A percentile compares a stretch with the other conserved stretches of the same genome.
Conservation (phyloP, 2,888 invertebrate genomes). For the Xylota sylvarum region DNA sequence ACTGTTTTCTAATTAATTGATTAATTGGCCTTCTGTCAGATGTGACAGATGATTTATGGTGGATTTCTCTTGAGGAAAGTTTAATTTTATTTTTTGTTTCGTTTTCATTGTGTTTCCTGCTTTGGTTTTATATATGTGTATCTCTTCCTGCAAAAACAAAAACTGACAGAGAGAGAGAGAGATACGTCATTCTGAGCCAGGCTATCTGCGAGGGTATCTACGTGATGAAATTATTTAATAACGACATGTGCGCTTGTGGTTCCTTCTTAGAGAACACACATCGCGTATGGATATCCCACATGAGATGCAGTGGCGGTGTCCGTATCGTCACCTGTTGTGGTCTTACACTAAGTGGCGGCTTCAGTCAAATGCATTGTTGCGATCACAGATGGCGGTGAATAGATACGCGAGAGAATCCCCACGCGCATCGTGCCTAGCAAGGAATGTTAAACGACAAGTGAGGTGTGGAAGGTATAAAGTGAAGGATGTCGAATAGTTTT, state of each 20-base stretch:
- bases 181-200: slow-evolving; percentile 48
- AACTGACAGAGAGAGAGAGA: background rate
- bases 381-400: slow-evolving; percentile 41
- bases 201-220: slow-evolving; percentile 43
- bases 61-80: slow-evolving; percentile 43
- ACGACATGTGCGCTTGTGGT: slow-evolving; percentile 42
- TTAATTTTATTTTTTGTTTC: background rate
- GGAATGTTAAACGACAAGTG: slow-evolving; percentile 20
- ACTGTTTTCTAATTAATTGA: slow-evolving; percentile 71
- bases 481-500: background rate
- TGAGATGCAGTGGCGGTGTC: slow-evolving; percentile 12
- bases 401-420: slow-evolving; percentile 45
- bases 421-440: slow-evolving; percentile 8
- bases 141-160: slow-evolving; percentile 4
- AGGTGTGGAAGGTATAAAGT: slow-evolving; percentile 14
- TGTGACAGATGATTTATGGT: slow-evolving; percentile 65
- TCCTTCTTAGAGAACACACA: slow-evolving; percentile 55
- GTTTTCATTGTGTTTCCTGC: slow-evolving; percentile 47
- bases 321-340: slow-evolving; percentile 55
- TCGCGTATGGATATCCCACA: slow-evolving; percentile 47
- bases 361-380: slow-evolving; percentile 69
- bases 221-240: slow-evolving; percentile 70
- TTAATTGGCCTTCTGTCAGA: slow-evolving; percentile 64
- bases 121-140: background rate
- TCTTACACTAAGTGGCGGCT: slow-evolving; percentile 62